A percentile compares a stretch with the other conserved stretches of the same genome.
phyloP scores from a whole-genome alignment of 2,113 vertebrate genomes.

The Bothrops jararaca region DNA sequence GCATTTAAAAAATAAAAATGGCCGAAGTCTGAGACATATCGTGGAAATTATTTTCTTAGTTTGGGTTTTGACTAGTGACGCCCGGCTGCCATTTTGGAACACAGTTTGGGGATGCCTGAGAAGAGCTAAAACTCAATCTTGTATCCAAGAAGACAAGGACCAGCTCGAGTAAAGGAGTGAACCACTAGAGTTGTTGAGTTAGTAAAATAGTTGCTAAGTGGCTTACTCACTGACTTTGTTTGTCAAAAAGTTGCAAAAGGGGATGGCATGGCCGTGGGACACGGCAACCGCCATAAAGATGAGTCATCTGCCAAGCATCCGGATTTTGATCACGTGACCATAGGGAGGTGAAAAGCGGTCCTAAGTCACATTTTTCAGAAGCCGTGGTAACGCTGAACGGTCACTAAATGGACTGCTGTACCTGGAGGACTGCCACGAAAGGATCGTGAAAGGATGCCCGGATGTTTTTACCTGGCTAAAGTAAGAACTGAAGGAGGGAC shows the following conservation, averaged over 20 bases:
- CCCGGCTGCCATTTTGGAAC: too few species aligned
- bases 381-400: background rate
- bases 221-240: too few species aligned
- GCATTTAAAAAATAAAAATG: too few species aligned
- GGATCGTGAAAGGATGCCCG: background rate
- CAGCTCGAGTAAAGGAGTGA: too few species aligned
- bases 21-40: too few species aligned
- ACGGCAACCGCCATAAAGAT: background rate
- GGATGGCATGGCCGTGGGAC: background rate
- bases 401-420: background rate
- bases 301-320: rapidly evolving
- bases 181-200: too few species aligned
- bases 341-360: background rate
- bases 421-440: background rate
- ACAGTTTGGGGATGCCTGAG: too few species aligned
- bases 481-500: background rate
- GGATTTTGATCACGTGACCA: background rate
- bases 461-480: background rate
- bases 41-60: too few species aligned
- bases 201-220: too few species aligned
- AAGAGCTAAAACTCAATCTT: background rate
- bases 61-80: too few species aligned
- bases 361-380: background rate
- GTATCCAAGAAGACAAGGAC: background rate
- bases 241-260: too few species aligned